Evolutionary conservation across 1,140 invertebrate genomes (phyloP).

Genomic region (Ptiloglossa arizonensis): DNA sequence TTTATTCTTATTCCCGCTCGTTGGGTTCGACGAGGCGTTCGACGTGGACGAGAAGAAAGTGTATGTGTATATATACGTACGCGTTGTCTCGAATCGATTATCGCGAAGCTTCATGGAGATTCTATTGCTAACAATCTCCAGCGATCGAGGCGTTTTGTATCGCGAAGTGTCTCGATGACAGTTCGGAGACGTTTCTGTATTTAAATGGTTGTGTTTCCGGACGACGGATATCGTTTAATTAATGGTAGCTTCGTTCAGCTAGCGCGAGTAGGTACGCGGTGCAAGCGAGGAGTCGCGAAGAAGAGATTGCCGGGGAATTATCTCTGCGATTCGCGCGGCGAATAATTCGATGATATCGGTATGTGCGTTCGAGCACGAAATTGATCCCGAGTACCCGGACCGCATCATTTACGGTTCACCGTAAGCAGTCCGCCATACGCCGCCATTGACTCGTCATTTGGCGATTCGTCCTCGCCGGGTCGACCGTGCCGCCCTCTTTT

Average conservation of each 20-base stretch:
- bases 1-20: no score
- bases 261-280: not conserved
- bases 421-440: constrained; percentile 8
- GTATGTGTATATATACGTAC: no score
- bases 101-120: no score
- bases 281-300: constrained; percentile 36
- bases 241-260: not conserved
- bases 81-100: no score
- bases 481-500: not conserved
- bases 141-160: no score
- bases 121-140: no score
- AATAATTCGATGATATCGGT: constrained; percentile 67
- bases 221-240: not conserved
- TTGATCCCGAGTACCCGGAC: constrained; percentile 36
- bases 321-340: constrained; percentile 58
- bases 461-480: constrained; percentile 29
- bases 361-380: constrained; percentile 59
- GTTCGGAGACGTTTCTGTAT: no score
- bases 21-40: no score
- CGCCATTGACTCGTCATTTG: constrained; percentile 2
- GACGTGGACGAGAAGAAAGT: no score
- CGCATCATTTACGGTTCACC: constrained; percentile 18
- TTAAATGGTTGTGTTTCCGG: no score
- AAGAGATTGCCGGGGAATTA: constrained; percentile 56
- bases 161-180: no score